These are phyloP conservation scores for Drosophila recens DNA, from an alignment of 2,888 invertebrate genomes.

Conservation along the genomic window DNA sequence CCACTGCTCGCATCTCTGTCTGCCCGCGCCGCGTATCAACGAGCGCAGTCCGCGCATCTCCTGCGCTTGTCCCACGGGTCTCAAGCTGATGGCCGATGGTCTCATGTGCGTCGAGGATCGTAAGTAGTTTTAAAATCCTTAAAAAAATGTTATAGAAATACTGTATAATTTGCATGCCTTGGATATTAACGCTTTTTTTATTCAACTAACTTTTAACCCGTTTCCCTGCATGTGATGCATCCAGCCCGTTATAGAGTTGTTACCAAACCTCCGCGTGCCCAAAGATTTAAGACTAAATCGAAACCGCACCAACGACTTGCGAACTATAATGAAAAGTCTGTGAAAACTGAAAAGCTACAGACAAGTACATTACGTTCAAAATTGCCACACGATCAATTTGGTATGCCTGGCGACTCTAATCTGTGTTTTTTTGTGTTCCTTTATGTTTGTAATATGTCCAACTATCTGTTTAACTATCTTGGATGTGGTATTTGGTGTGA, in stretches of 20 bases:
- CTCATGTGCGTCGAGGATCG: constrained; percentile 95
- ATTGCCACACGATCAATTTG: constrained; percentile 34
- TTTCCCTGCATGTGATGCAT: constrained; percentile 23
- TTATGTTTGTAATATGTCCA: constrained; percentile 3
- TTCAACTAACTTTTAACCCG: constrained; percentile 20
- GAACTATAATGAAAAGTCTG: constrained; percentile 20
- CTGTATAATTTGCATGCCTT: constrained; percentile 26
- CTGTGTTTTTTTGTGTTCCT: background rate
- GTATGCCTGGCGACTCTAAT: constrained; percentile 37
- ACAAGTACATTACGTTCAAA: constrained; percentile 6
- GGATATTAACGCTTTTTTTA: constrained; percentile 29
- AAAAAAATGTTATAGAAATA: background rate
- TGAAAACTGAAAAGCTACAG: constrained; percentile 18
- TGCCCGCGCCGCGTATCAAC: constrained; percentile 94
- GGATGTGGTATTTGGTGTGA: no score
- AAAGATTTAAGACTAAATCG: constrained; percentile 39
- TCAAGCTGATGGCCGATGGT: constrained; percentile 91
- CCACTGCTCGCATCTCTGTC: constrained; percentile 94
- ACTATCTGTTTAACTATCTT: background rate
- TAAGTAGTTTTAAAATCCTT: constrained; percentile 86
- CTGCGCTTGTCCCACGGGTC: constrained; percentile 95
- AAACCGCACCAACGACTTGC: constrained; percentile 23
- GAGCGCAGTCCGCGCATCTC: constrained; percentile 92
- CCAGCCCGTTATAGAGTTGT: constrained; percentile 37
- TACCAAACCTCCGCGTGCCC: constrained; percentile 41